Evolutionary conservation across 2,797 vertebrate genomes (phyloP).

Genomic region (Austrolebias charrua): DNA sequence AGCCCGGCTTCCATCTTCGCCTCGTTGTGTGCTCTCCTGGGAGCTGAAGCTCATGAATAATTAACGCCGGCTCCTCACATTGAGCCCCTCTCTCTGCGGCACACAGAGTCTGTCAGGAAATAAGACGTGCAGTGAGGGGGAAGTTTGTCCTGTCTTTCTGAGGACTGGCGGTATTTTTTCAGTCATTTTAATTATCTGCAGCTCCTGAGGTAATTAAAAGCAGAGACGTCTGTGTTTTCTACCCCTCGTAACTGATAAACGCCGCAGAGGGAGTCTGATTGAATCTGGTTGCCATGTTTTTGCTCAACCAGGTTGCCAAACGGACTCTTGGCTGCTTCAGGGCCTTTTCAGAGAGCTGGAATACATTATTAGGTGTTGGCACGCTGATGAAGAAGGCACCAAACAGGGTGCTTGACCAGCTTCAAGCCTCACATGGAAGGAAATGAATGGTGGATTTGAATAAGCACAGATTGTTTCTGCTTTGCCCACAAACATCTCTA

Average conservation of each 20-base stretch:
- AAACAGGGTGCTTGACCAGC: constrained; percentile 36
- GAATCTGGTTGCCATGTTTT: constrained; percentile 60
- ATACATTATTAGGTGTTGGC: constrained; percentile 58
- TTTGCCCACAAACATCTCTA: not conserved
- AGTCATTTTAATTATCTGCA: constrained; percentile 29
- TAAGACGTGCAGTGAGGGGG: constrained; percentile 27
- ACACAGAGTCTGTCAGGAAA: constrained; percentile 58
- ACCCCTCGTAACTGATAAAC: constrained; percentile 53
- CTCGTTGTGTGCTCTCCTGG: constrained; percentile 75
- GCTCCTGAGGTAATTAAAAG: constrained; percentile 37
- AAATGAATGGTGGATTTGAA: constrained; percentile 1
- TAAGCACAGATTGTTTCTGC: not conserved
- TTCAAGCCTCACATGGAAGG: constrained; percentile 20
- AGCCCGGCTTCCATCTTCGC: constrained; percentile 61
- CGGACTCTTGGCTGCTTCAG: constrained; percentile 65
- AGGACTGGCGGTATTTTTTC: constrained; percentile 20
- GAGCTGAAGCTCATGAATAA: constrained; percentile 82
- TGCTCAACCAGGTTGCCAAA: constrained; percentile 65
- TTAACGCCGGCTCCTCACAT: constrained; percentile 76
- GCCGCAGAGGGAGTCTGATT: constrained; percentile 52
- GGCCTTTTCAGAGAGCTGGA: constrained; percentile 74
- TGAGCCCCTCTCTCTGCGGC: constrained; percentile 71
- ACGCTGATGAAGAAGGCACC: constrained; percentile 46
- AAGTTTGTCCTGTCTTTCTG: not conserved
- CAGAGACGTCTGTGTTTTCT: constrained; percentile 21